phyloP scores from a whole-genome alignment of 1,140 invertebrate species.

The Cyclargus thomasi region DNA sequence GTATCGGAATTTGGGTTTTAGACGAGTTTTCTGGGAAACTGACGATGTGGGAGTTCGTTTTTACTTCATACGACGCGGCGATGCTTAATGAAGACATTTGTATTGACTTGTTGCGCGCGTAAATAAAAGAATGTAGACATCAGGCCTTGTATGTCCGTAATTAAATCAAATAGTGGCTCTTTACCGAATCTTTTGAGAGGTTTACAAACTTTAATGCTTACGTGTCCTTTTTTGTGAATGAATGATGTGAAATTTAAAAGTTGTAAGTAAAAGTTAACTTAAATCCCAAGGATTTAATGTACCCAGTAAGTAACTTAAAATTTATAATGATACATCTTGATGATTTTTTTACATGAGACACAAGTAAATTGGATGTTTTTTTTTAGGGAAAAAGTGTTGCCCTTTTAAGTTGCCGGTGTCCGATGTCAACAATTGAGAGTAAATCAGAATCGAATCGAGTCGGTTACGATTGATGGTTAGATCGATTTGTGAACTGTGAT shows the following conservation, averaged over 20 bases:
- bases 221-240: background rate
- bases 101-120: slow-evolving; percentile 42
- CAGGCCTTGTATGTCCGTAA: slow-evolving; percentile 32
- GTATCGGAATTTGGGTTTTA: slow-evolving; percentile 58
- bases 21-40: slow-evolving; percentile 58
- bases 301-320: no score
- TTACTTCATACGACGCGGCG: slow-evolving; percentile 36
- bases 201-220: slow-evolving; percentile 10
- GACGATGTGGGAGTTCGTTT: slow-evolving; percentile 62
- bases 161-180: slow-evolving; percentile 26
- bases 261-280: no score
- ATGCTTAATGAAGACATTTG: slow-evolving; percentile 63
- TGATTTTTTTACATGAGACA: slow-evolving; percentile 7
- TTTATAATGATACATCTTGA: no score
- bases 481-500: slow-evolving; percentile 60
- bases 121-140: slow-evolving; percentile 39
- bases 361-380: background rate
- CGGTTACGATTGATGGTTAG: slow-evolving; percentile 41
- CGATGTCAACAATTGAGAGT: slow-evolving; percentile 42
- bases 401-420: slow-evolving; percentile 43
- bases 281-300: no score
- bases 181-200: slow-evolving; percentile 8
- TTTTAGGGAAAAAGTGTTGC: slow-evolving; percentile 8
- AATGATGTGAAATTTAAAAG: no score
- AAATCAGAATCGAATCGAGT: slow-evolving; percentile 52